phyloP scores from a whole-genome alignment of 1,140 invertebrate genomes.

The Leptinotarsa lineolata region DNA sequence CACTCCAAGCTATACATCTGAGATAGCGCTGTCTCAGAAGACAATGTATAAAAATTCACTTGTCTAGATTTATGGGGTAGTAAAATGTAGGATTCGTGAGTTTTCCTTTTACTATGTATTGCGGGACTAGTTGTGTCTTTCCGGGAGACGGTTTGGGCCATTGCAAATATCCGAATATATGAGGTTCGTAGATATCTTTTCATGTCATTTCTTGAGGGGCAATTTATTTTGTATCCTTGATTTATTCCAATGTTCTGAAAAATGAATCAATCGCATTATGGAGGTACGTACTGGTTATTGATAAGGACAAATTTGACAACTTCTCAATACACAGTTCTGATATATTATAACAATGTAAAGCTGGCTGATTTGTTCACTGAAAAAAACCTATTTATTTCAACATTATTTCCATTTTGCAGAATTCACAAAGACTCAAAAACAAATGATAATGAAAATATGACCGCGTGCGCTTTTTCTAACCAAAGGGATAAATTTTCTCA shows the following conservation, averaged over 20 bases:
- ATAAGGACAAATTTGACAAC: too few relatives aligned
- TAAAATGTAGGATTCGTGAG: constrained; percentile 37
- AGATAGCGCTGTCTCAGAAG: constrained; percentile 14
- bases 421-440: too few relatives aligned
- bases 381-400: too few relatives aligned
- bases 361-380: too few relatives aligned
- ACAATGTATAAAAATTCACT: constrained; percentile 46
- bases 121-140: constrained; percentile 8
- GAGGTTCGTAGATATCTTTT: not conserved
- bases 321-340: too few relatives aligned
- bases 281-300: too few relatives aligned
- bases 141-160: not conserved
- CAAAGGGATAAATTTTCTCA: too few relatives aligned
- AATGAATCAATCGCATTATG: not conserved
- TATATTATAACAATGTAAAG: too few relatives aligned
- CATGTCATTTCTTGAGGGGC: not conserved
- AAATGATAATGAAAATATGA: too few relatives aligned
- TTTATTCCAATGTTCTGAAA: not conserved
- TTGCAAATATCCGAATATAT: constrained; percentile 8
- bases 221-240: not conserved
- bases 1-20: not conserved
- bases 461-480: too few relatives aligned
- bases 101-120: constrained; percentile 24
- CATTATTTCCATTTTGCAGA: too few relatives aligned
- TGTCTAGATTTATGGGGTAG: constrained; percentile 44